These are phyloP conservation scores for Protophormia terraenovae DNA, from an alignment of 2,888 invertebrate species.

Conservation along the genomic window DNA sequence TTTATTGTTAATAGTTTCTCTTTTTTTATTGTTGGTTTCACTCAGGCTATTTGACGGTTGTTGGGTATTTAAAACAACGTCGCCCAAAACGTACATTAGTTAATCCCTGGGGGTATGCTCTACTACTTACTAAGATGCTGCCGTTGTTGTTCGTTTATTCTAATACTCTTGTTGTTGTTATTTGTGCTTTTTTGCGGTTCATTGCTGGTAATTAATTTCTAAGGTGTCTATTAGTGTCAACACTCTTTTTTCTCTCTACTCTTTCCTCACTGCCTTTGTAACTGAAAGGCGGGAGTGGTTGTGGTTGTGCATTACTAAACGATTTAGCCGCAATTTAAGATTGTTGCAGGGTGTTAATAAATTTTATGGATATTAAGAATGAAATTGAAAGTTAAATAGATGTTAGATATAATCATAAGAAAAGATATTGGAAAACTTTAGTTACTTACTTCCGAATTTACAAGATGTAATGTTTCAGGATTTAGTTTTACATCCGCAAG, in stretches of 20 bases:
- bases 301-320: not conserved
- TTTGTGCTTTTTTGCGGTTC: slow-evolving; percentile 71
- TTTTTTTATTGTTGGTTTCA: slow-evolving; percentile 23
- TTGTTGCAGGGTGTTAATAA: not conserved
- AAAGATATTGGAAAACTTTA: too few species aligned
- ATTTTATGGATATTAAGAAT: not conserved
- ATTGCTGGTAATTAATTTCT: slow-evolving; percentile 77
- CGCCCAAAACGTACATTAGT: slow-evolving; percentile 59
- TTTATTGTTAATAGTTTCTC: slow-evolving; percentile 58
- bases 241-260: slow-evolving; percentile 2
- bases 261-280: not conserved
- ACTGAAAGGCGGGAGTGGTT: not conserved
- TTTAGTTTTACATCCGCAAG: too few species aligned
- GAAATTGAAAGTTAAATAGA: not conserved
- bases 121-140: slow-evolving; percentile 1
- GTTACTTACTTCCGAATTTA: too few species aligned
- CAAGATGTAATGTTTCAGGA: too few species aligned
- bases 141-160: not conserved
- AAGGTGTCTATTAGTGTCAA: slow-evolving; percentile 69
- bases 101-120: slow-evolving; percentile 51
- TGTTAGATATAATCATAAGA: not conserved
- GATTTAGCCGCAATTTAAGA: slow-evolving; percentile 4
- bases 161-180: slow-evolving; percentile 45
- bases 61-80: slow-evolving; percentile 61
- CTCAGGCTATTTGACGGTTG: slow-evolving; percentile 63